Base-by-base conservation (phyloP, 2,888 invertebrate genomes). In the Iphiclides podalirius region DNA sequence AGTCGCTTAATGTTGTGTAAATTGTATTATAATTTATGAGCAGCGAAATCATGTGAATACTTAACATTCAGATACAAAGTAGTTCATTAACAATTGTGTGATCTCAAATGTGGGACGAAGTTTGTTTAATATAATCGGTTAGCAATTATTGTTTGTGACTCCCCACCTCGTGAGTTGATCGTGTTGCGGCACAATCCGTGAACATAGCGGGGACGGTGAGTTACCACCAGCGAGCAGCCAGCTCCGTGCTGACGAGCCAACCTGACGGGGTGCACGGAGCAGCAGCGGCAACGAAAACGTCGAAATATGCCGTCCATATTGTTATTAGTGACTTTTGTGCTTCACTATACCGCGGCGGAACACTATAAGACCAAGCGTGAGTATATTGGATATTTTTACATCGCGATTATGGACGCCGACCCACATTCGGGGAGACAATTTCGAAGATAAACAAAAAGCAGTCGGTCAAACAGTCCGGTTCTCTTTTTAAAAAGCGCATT, bases 311-410 rank as follows among this genome's bases (percentile, higher is more conserved):
- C 75, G 70, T 79, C 76, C 59, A 75, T 79, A 79, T 68, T 84
- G 68, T 72, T 80, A 50, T 62, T 83, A 69, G 83, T 87, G 83
- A 72, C 66, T 55, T 66, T 75, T 68, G 79, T 84, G 76, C 65
- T 85, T 42, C 78, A 80, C 59, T 72, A 63, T 60, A 59, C 73
- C 15, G 53, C 65, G 6, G 84, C 73, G 45, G 85, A 85, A 54
- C 67, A 85, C 72, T 88, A 76, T 63, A 85, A 77, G 63, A 79
- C 79, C 54, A 85, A 84, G 72, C 88, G 88, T 88, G 68, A 86
- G 88, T 88, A 66, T 62, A 67, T 70, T 63, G 52, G 54, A 57
- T 53, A 57, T n/a, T 38, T 20, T 45, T 36, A 34, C 26, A 40
- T 34, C n/a, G 7, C 26, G 41, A 16, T 15, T 15, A 8, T 16